These are phyloP conservation scores for Cyanocitta stelleri DNA, from an alignment of 2,113 vertebrate species.

Conservation along the genomic window DNA sequence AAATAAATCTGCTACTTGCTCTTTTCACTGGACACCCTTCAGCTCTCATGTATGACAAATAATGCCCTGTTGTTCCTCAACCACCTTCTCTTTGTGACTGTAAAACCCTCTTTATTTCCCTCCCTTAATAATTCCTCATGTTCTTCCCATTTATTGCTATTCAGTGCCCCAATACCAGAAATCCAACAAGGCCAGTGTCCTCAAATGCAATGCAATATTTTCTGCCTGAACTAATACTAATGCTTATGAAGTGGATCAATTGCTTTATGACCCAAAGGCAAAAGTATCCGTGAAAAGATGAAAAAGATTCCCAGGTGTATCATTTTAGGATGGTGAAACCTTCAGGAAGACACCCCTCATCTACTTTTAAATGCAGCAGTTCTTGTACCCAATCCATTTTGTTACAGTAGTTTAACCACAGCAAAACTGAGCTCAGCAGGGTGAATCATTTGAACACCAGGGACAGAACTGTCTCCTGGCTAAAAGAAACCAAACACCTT, in stretches of 20 bases:
- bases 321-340: not conserved
- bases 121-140: not conserved
- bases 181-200: not conserved
- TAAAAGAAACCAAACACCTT: not conserved
- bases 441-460: not conserved
- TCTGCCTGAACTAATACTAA: not conserved
- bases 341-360: not conserved
- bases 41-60: not conserved
- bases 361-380: not conserved
- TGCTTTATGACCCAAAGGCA: not conserved
- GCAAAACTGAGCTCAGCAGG: not conserved
- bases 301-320: not conserved
- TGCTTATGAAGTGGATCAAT: not conserved
- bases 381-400: not conserved
- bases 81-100: not conserved
- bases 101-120: not conserved
- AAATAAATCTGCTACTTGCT: conserved; percentile 18
- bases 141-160: not conserved
- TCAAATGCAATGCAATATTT: not conserved
- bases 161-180: not conserved
- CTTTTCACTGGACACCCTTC: not conserved
- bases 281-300: not conserved
- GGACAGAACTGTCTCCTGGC: not conserved
- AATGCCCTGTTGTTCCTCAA: not conserved
- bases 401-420: not conserved